A percentile compares a stretch with the other conserved stretches of the same genome.
These are phyloP conservation scores for Corythaixoides concolor DNA, from an alignment of 2,113 vertebrate genomes.

Conservation along the genomic window DNA sequence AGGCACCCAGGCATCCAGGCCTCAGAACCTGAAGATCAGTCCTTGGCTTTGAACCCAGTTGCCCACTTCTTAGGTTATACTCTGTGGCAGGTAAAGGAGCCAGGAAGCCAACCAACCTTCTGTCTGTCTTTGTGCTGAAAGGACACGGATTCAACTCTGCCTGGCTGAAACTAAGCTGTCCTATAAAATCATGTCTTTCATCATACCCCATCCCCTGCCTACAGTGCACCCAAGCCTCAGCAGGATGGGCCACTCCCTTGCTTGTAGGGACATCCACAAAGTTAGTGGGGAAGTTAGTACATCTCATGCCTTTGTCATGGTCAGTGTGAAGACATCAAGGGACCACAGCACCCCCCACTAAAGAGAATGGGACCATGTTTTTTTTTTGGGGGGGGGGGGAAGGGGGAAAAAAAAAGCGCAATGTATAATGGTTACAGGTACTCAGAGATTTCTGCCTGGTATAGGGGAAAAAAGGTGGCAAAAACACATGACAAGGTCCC, in stretches of 20 bases:
- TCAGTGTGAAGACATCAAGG: not conserved
- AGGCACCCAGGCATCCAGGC: not conserved
- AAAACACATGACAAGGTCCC: not conserved
- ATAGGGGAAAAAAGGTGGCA: not conserved
- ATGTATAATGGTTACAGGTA: not conserved
- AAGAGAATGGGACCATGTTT: not conserved
- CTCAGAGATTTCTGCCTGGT: not conserved
- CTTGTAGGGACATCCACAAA: not conserved
- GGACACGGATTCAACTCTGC: not conserved
- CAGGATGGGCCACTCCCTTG: not conserved
- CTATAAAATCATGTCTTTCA: not conserved
- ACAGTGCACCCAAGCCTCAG: not conserved
- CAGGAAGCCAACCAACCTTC: not conserved
- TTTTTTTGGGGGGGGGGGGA: too few species aligned
- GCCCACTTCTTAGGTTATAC: not conserved
- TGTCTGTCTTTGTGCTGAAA: not conserved
- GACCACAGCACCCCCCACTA: not conserved
- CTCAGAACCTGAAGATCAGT: not conserved
- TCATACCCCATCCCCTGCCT: not conserved
- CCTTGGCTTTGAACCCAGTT: not conserved
- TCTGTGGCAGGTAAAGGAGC: not conserved
- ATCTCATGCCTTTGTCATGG: not conserved
- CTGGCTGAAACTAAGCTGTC: not conserved
- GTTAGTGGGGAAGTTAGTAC: not conserved
- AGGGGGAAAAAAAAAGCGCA: too few species aligned